phyloP scores from a whole-genome alignment of 1,140 invertebrate genomes.

The Cepaea nemoralis region DNA sequence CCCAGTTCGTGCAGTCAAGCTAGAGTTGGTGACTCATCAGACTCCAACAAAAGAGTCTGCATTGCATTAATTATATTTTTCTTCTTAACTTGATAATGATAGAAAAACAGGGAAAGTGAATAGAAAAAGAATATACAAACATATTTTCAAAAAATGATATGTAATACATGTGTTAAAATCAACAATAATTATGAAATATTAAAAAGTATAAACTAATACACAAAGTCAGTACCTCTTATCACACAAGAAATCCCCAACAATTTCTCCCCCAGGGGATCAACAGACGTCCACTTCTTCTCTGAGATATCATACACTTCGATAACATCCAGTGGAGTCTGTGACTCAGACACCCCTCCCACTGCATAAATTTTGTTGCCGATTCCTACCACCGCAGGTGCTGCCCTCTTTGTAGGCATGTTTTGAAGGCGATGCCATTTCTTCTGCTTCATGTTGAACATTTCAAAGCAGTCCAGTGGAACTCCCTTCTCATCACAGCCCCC shows the following conservation, averaged over 20 bases:
- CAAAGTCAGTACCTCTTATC: slow-evolving; percentile 57
- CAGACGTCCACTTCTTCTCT: slow-evolving; percentile 60
- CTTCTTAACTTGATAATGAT: no score
- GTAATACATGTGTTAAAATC: no score
- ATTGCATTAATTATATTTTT: no score
- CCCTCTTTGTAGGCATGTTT: slow-evolving; percentile 66
- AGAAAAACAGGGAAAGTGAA: no score
- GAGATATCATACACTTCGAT: slow-evolving; percentile 66
- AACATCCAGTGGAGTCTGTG: slow-evolving; percentile 64
- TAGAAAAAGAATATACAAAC: no score
- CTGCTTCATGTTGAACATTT: slow-evolving; percentile 61
- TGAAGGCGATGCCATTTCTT: slow-evolving; percentile 63
- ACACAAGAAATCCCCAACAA: slow-evolving; percentile 65
- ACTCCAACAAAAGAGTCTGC: no score
- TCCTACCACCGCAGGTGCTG: slow-evolving; percentile 61
- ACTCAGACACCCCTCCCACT: slow-evolving; percentile 65
- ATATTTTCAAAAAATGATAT: no score
- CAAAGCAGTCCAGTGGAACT: slow-evolving; percentile 62
- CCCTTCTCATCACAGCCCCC: slow-evolving; percentile 70
- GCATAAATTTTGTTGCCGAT: slow-evolving; percentile 65
- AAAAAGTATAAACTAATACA: neutral
- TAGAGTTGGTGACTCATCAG: no score
- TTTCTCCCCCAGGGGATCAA: slow-evolving; percentile 53
- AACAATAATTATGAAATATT: no score
- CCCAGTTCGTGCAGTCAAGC: no score